These are phyloP conservation scores for Cryptotis parvus DNA, from an alignment of 2,113 vertebrate genomes.

Conservation along the genomic window DNA sequence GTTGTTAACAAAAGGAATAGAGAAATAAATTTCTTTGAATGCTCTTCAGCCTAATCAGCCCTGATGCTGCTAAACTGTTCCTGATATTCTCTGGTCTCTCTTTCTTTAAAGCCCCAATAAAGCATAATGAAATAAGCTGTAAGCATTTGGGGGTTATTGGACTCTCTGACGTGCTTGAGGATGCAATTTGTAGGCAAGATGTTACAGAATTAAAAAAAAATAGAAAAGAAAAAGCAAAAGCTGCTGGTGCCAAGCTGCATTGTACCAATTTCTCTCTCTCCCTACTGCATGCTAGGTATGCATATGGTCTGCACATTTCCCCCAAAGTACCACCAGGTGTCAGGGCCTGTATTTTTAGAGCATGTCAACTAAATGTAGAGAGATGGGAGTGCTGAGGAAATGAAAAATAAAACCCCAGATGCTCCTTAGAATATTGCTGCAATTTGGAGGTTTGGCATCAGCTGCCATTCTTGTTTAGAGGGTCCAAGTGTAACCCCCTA, in stretches of 20 bases:
- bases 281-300: slow-evolving; percentile 72
- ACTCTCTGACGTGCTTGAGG: slow-evolving; percentile 79
- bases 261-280: slow-evolving; percentile 69
- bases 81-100: slow-evolving; percentile 64
- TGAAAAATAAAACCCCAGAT: slow-evolving; percentile 80
- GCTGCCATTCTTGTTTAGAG: background rate
- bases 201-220: slow-evolving; percentile 76
- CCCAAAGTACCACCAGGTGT: slow-evolving; percentile 77
- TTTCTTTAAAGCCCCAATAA: slow-evolving; percentile 70
- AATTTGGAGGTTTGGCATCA: slow-evolving; percentile 42
- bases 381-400: slow-evolving; percentile 78
- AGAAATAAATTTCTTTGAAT: slow-evolving; percentile 76
- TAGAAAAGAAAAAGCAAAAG: slow-evolving; percentile 36
- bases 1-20: slow-evolving; percentile 68
- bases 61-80: slow-evolving; percentile 78
- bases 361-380: slow-evolving; percentile 76
- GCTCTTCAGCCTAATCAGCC: slow-evolving; percentile 74
- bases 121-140: slow-evolving; percentile 81
- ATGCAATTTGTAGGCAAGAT: slow-evolving; percentile 85
- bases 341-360: slow-evolving; percentile 73
- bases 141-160: slow-evolving; percentile 80
- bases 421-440: slow-evolving; percentile 54
- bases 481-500: background rate
- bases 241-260: slow-evolving; percentile 44
- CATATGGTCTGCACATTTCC: slow-evolving; percentile 83